Evolutionary conservation across 2,888 invertebrate genomes (phyloP).

Genomic region (Marronus borbonicus): DNA sequence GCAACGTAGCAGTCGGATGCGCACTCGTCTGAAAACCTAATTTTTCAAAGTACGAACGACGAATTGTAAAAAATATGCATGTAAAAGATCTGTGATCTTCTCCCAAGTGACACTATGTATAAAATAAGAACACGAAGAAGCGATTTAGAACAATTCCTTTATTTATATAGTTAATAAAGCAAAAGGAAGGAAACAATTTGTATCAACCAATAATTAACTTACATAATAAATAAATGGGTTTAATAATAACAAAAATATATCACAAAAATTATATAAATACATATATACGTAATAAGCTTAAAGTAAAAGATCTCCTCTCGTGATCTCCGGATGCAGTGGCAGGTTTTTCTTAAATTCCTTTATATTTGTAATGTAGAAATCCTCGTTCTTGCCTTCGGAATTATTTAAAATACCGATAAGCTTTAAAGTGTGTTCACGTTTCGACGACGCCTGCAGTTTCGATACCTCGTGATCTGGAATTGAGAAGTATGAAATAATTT

Average conservation of each 20-base stretch:
- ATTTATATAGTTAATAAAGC: neutral
- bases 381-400: constrained; percentile 30
- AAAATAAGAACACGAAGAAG: too few species aligned
- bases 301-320: constrained; percentile 15
- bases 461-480: constrained; percentile 8
- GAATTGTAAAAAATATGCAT: too few species aligned
- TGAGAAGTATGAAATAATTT: neutral
- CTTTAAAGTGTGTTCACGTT: constrained; percentile 26
- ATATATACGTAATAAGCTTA: neutral
- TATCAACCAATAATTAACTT: too few species aligned
- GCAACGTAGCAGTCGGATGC: too few species aligned
- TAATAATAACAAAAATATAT: constrained; percentile 2
- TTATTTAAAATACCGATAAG: constrained; percentile 34
- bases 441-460: neutral
- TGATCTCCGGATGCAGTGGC: constrained; percentile 18
- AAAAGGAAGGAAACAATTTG: neutral
- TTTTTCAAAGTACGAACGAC: too few species aligned
- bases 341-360: constrained; percentile 32
- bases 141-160: too few species aligned
- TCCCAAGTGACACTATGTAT: too few species aligned
- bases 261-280: constrained; percentile 23
- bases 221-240: too few species aligned
- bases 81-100: too few species aligned
- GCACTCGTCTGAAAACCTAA: too few species aligned
- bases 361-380: constrained; percentile 45